Evolutionary conservation across 2,888 invertebrate genomes (phyloP), one percentile per base, ranked within the genome.

Genomic region (Cepaea hortensis): DNA sequence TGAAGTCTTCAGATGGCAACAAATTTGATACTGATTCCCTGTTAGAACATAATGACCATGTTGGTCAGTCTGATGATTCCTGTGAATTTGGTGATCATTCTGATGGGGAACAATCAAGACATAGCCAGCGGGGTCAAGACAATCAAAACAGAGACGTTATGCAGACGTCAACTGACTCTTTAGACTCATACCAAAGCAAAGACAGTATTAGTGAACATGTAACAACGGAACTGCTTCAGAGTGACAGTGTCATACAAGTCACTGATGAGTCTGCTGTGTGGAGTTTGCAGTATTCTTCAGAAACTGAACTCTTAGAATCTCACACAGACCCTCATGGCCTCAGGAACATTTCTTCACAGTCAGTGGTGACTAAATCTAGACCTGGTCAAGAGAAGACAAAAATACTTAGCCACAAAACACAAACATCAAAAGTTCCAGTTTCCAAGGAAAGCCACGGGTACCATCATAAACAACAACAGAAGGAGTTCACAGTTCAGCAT

Each of bases 271-370:
- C 90, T 4, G 86, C 88, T 55, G 89, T 90, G 68, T 90, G 91
- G 86, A 92, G 92, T 89, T 90, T 91, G 85, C 91, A 90, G 3
- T 92, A 91, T 85, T 93, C 93, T 23, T 90, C 90, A n/a, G 91
- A 91, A 55, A 92, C 92, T 3, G 89, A 89, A 83, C 91, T 91
- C 55, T 88, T 87, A 65, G 92, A 90, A 23, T 91, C 92, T 2
- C 90, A 89, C n/a, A 91, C 90, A 83, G 92, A 92, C 81, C 90
- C 90, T 55, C 85, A 87, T 61, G 92, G 91, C 85, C 88, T 93
- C 46, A 93, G 93, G 93, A 92, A 93, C 85, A 93, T 93, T 70
- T 94, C 94, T 18, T 89, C 91, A 77, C 94, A 94, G 88, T 94
- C 94, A 46, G 91, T 91, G 82, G 91, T 20, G 13, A 61, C 79